phyloP scores from a whole-genome alignment of 2,888 invertebrate species.

The Heliothis peltigera region DNA sequence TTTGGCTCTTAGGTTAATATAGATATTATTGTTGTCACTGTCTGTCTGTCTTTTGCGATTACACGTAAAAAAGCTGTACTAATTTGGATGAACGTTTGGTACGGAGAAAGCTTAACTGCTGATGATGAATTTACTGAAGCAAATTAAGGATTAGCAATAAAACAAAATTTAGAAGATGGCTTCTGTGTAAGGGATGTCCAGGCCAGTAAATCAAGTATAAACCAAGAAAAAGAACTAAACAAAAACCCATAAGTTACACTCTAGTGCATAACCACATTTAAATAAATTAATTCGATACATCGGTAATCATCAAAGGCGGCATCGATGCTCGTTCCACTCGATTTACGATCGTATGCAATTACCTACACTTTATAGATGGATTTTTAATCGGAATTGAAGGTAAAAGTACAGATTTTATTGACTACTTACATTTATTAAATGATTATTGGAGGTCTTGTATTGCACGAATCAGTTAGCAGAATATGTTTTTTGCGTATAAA shows the following conservation, averaged over 20 bases:
- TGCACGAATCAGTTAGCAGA: not conserved
- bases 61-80: no score
- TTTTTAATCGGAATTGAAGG: slow-evolving; percentile 64
- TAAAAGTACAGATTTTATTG: slow-evolving; percentile 34
- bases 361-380: slow-evolving; percentile 69
- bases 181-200: no score
- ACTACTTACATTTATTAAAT: slow-evolving; percentile 14
- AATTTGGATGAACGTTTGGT: no score
- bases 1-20: not conserved
- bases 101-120: no score
- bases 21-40: not conserved
- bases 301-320: slow-evolving; percentile 75
- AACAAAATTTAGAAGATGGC: no score
- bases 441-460: slow-evolving; percentile 22
- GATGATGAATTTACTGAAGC: no score
- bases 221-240: not conserved
- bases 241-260: slow-evolving; percentile 27
- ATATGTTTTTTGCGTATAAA: not conserved
- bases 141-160: no score
- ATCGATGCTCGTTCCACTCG: slow-evolving; percentile 67
- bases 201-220: no score
- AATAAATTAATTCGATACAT: slow-evolving; percentile 62
- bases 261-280: slow-evolving; percentile 39
- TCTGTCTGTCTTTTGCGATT: not conserved
- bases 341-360: slow-evolving; percentile 72